Percentiles rank a stretch among this genome's conserved stretches.
phyloP scores from a whole-genome alignment of 2,797 vertebrate genomes.

The Clarias fuscus region DNA sequence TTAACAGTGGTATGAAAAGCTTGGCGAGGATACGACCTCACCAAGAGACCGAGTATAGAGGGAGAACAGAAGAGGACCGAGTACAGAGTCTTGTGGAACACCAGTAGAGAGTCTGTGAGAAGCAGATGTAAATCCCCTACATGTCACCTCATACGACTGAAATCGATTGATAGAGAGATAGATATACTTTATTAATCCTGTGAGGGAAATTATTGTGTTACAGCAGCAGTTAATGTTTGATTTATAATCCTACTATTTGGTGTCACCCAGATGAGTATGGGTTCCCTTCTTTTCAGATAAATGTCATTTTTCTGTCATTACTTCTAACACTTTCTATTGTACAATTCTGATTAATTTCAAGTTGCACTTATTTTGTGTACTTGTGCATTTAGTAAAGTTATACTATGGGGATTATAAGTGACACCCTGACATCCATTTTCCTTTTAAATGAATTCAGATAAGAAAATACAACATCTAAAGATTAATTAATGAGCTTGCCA shows the following conservation, averaged over 20 bases:
- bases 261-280: not conserved
- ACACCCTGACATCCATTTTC: conserved; percentile 24
- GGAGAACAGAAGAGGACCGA: no score
- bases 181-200: no score
- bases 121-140: no score
- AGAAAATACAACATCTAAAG: not conserved
- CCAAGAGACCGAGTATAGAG: no score
- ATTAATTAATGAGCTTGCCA: not conserved
- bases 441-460: conserved; percentile 21
- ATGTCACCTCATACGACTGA: no score
- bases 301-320: conserved; percentile 24
- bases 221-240: not conserved
- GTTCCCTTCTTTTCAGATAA: conserved; percentile 30
- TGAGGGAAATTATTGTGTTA: no score
- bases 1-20: no score
- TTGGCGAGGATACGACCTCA: no score
- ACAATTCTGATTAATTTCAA: not conserved
- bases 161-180: no score
- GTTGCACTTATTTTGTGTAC: conserved; percentile 1
- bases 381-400: not conserved
- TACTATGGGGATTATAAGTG: not conserved
- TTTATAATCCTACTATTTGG: not conserved
- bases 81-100: no score
- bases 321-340: not conserved
- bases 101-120: no score